Percentiles rank a stretch among this genome's conserved stretches.
phyloP scores from a whole-genome alignment of 2,888 invertebrate genomes.

The Ecliptopera silaceata region DNA sequence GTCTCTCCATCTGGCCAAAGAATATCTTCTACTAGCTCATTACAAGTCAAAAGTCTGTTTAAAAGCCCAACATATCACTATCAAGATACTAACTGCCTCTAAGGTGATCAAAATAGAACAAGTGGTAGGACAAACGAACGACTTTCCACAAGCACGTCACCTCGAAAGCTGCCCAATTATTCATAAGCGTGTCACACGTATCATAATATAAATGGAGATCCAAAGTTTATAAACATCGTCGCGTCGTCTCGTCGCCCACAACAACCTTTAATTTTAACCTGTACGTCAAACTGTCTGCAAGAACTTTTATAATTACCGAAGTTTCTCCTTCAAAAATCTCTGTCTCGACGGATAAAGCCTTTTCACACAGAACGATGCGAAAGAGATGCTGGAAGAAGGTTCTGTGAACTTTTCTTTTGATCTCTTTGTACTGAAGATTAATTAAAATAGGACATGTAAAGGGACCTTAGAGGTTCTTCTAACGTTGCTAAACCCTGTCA shows the following conservation, averaged over 20 bases:
- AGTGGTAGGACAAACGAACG: neutral
- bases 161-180: conserved; percentile 7
- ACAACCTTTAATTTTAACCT: conserved; percentile 27
- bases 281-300: conserved; percentile 26
- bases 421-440: too few relatives aligned
- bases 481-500: too few relatives aligned
- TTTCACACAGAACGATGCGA: neutral
- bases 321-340: conserved; percentile 26
- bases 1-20: too few relatives aligned
- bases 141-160: neutral
- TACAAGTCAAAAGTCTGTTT: too few relatives aligned
- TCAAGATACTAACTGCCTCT: neutral
- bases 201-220: conserved; percentile 8
- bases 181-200: neutral
- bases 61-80: too few relatives aligned
- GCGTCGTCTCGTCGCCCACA: conserved; percentile 27
- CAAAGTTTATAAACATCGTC: conserved; percentile 18
- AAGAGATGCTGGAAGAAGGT: neutral
- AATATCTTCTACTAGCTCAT: too few relatives aligned
- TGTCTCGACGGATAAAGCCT: conserved; percentile 13
- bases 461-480: too few relatives aligned
- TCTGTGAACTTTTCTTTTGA: too few relatives aligned
- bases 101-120: neutral
- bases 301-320: conserved; percentile 28
- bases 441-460: too few relatives aligned